Percentiles rank a stretch among this genome's conserved stretches.
phyloP scores from a whole-genome alignment of 2,113 vertebrate species.

The Marmota monax region DNA sequence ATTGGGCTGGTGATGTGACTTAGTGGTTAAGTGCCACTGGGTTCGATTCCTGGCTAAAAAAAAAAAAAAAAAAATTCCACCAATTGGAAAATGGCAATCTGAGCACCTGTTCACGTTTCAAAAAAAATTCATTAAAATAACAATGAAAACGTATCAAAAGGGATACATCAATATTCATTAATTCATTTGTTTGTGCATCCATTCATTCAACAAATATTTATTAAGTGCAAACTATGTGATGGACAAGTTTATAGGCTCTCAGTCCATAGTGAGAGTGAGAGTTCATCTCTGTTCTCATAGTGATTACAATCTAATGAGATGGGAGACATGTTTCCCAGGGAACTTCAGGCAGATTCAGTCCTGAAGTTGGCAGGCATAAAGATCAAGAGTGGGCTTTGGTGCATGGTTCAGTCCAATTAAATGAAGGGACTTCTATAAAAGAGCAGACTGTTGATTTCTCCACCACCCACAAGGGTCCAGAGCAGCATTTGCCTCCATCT shows the following conservation, averaged over 20 bases:
- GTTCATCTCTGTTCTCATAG: not conserved
- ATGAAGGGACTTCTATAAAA: not conserved
- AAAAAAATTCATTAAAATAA: conserved; percentile 37
- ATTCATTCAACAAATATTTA: conserved; percentile 33
- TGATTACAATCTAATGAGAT: not conserved
- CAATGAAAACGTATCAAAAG: conserved; percentile 1
- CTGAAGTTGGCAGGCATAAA: not conserved
- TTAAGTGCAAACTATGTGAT: not conserved
- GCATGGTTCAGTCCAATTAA: not conserved
- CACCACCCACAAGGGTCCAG: not conserved
- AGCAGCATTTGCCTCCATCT: not conserved
- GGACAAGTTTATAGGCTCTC: not conserved
- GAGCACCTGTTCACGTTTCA: not conserved
- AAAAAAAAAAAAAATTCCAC: not conserved
- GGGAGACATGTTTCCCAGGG: not conserved
- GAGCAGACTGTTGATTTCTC: not conserved
- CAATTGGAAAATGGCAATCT: conserved; percentile 30
- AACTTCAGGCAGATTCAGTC: not conserved
- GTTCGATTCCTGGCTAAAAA: too few relatives aligned
- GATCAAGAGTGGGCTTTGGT: not conserved
- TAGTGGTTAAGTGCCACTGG: too few relatives aligned
- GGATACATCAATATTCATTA: not conserved
- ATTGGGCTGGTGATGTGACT: too few relatives aligned
- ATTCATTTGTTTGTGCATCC: not conserved
- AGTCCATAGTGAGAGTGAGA: not conserved